Base-by-base conservation (phyloP, 2,797 vertebrate species). In the Amblyopsis hoosieri region DNA sequence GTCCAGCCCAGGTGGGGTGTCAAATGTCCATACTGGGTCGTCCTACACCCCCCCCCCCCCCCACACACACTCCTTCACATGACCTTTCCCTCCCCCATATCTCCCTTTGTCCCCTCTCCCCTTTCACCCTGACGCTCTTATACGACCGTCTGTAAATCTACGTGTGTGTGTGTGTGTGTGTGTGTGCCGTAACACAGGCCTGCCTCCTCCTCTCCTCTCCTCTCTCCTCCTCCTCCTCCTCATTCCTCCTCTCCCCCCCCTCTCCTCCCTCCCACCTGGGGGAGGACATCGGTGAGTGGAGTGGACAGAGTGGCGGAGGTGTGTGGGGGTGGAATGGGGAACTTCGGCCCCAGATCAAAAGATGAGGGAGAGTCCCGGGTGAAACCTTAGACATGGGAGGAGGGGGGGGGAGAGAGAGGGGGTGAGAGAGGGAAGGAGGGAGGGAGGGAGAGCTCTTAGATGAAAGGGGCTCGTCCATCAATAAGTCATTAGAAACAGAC, bases 381-480 rank as follows among this genome's bases (percentile, higher is more conserved):
- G 88, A 90, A 91, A 90, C 89, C 76, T 84, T 83, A 90, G 86
- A 87, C 89, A 82, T 85, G 86, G 82, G 88, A 90, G 86, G 66
- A 68, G 19, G 17, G 42, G 17, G 42, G 12, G 55, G 3, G 37
- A 11, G 55, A 14, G 37, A n/a, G 54, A 10, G 54, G 2, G 54
- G 9, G 51, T 0, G 14, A 12, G 52, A 12, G 52, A 80, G 75
- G 71, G 85, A 19, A 75, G 74, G 17, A 9, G 13, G 29, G 31
- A 15, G 1, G 77, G 71, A 81, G 80, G 85, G 85, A 85, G 77
- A 19, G 75, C 67, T 69, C 63, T 81, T 62, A 86, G 84, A 90
- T 90, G 85, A 90, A 91, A 89, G 82, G 78, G 78, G 75, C 49
- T 68, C 82, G 49, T 86, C 85, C 82, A 84, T 90, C 88, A 90